Conservation (phyloP, 1,140 invertebrate species). For the Zaprionus camerounensis region DNA sequence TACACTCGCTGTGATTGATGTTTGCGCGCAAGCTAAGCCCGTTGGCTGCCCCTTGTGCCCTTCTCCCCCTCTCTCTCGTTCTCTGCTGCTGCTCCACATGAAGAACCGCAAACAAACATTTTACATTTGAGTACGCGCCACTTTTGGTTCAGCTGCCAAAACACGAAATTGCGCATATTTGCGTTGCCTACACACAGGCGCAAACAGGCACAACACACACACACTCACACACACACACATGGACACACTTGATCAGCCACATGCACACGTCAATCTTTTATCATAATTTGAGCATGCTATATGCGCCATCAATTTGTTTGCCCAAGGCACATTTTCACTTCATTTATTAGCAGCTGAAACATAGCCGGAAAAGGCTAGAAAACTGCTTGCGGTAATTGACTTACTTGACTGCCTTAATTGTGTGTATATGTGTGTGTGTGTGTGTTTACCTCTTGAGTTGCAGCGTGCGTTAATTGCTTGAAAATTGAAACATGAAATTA, state of each 20-base stretch:
- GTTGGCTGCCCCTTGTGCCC: not conserved
- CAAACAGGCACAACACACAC: not conserved
- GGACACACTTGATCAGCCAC: not conserved
- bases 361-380: constrained; percentile 21
- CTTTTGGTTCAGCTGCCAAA: constrained; percentile 73
- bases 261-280: constrained; percentile 67
- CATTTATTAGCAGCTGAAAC: constrained; percentile 70
- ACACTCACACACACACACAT: constrained; percentile 12
- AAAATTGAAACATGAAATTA: constrained; percentile 82
- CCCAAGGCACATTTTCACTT: constrained; percentile 78
- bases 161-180: constrained; percentile 82
- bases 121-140: constrained; percentile 79
- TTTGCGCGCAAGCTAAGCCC: constrained; percentile 56
- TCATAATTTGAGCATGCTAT: constrained; percentile 73
- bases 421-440: not conserved
- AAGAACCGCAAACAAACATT: constrained; percentile 76
- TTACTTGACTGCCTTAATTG: not conserved
- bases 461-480: constrained; percentile 75
- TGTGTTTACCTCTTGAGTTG: constrained; percentile 33
- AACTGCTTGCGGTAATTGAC: constrained; percentile 19
- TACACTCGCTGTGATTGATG: constrained; percentile 66
- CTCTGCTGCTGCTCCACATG: constrained; percentile 9
- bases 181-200: constrained; percentile 43
- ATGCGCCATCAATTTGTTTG: constrained; percentile 81
- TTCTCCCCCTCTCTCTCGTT: not conserved